Conservation (phyloP, 35 echinoderm and acorn worm species). For the Patiria miniata region DNA sequence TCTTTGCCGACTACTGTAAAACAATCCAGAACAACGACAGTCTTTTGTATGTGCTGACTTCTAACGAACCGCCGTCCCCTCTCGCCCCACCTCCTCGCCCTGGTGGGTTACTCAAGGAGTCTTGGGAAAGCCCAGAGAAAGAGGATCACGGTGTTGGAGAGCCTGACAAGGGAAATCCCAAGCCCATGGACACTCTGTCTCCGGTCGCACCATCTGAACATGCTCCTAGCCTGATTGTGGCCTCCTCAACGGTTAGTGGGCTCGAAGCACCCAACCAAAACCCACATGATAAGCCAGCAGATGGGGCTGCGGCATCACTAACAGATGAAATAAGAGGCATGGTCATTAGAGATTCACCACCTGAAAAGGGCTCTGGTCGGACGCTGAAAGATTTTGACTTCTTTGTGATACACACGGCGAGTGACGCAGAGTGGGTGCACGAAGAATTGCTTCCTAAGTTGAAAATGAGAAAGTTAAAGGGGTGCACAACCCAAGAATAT, state of each 20-base stretch:
- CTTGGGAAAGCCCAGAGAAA: background rate
- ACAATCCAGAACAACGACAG: too few relatives aligned
- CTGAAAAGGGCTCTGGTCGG: background rate
- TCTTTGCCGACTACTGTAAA: too few relatives aligned
- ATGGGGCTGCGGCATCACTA: background rate
- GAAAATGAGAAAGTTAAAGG: background rate
- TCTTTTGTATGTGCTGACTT: too few relatives aligned
- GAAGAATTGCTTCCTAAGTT: background rate
- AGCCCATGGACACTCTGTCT: background rate
- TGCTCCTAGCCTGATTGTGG: background rate
- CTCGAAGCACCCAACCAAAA: too few relatives aligned
- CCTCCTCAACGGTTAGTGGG: background rate
- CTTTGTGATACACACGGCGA: background rate
- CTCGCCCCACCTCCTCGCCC: background rate
- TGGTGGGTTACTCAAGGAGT: background rate
- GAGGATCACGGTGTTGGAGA: background rate
- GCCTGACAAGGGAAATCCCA: background rate
- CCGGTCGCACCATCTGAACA: background rate
- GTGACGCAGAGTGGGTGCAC: background rate
- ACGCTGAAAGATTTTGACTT: background rate
- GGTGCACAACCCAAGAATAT: background rate
- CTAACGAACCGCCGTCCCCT: too few relatives aligned
- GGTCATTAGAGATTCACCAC: background rate
- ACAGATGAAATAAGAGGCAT: background rate
- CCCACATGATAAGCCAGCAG: too few relatives aligned